Conservation (phyloP, 2,113 vertebrate genomes). For the Bujurquina vittata region DNA sequence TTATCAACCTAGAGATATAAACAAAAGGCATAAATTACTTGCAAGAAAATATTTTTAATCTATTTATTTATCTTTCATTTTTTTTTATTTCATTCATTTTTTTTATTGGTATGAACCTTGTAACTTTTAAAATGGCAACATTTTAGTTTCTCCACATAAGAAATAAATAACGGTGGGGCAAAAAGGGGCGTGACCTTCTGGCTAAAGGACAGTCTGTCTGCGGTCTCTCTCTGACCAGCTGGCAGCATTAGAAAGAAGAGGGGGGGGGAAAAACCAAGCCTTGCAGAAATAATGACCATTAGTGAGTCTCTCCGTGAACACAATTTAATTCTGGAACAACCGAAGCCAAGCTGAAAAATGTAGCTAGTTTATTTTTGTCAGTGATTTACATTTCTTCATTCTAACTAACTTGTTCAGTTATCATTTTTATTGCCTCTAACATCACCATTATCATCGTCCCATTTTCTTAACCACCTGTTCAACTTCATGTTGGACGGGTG, state of each 20-base stretch:
- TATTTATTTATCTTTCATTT: not conserved
- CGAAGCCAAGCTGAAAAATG: not conserved
- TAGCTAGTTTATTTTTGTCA: not conserved
- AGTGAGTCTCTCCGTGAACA: not conserved
- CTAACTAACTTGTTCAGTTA: too few species aligned
- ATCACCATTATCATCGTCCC: not conserved
- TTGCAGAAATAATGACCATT: not conserved
- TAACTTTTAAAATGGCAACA: not conserved
- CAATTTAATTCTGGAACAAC: not conserved
- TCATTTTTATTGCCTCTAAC: too few species aligned
- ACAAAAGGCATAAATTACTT: constrained; percentile 15
- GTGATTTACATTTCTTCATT: too few species aligned
- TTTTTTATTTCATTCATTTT: not conserved
- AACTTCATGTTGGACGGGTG: not conserved
- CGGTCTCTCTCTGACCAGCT: not conserved
- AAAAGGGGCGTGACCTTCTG: not conserved
- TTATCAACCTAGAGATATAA: constrained; percentile 82
- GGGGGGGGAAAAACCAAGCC: not conserved
- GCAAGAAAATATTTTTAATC: not conserved
- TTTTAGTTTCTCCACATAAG: not conserved
- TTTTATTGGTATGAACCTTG: not conserved
- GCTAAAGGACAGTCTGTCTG: not conserved
- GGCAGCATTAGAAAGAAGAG: not conserved
- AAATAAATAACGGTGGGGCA: too few species aligned
- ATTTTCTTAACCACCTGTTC: not conserved